A percentile compares a stretch with the other conserved stretches of the same genome.
Evolutionary conservation across 1,140 invertebrate genomes (phyloP).

Genomic region (Drosophila pseudoananassae): DNA sequence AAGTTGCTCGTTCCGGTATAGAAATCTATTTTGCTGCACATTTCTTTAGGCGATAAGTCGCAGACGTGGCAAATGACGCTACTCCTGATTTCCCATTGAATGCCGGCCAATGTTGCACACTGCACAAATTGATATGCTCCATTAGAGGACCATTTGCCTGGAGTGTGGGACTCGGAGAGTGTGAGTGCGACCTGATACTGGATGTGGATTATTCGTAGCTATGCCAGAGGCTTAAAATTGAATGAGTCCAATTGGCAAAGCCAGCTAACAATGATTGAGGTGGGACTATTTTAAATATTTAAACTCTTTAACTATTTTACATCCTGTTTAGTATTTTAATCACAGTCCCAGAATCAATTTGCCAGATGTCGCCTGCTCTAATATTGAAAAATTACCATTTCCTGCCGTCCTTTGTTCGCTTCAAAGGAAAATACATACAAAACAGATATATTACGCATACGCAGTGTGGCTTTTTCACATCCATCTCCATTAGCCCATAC

Average conservation of each 20-base stretch:
- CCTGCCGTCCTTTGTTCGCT: constrained; percentile 8
- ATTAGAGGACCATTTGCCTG: constrained; percentile 39
- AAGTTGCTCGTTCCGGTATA: constrained; percentile 8
- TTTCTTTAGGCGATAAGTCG: constrained; percentile 80
- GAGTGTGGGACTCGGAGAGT: constrained; percentile 13
- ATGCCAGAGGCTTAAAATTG: background rate
- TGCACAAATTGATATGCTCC: constrained; percentile 48
- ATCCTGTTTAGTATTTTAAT: constrained; percentile 9
- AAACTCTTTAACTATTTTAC: background rate
- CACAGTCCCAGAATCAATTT: constrained; percentile 43
- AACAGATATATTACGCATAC: constrained; percentile 54
- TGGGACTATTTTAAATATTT: background rate
- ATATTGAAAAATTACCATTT: constrained; percentile 73
- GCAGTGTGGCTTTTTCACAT: constrained; percentile 61
- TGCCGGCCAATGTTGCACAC: constrained; percentile 26
- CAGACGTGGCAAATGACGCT: constrained; percentile 79
- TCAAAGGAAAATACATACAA: constrained; percentile 30
- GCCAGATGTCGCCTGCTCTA: constrained; percentile 53
- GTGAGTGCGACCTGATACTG: background rate
- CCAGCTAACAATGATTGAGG: background rate
- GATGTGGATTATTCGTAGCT: background rate
- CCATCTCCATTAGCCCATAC: constrained; percentile 75
- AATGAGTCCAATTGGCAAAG: background rate
- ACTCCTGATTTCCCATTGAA: constrained; percentile 57
- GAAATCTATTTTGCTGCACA: constrained; percentile 76